phyloP scores from a whole-genome alignment of 2,113 vertebrate genomes.

The Osmerus mordax region DNA sequence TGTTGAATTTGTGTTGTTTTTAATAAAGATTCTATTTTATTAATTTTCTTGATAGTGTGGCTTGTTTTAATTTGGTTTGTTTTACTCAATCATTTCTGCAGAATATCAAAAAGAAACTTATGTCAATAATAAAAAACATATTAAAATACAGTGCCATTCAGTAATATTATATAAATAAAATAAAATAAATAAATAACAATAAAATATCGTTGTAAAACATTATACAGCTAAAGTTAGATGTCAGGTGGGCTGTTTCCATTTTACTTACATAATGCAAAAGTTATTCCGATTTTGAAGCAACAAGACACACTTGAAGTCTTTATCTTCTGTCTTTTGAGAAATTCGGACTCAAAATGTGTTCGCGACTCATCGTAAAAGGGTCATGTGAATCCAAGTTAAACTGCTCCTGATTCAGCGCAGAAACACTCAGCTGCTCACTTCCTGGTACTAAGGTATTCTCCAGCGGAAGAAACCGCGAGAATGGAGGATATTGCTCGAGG shows the following conservation, averaged over 20 bases:
- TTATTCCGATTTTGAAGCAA: neutral
- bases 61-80: too few relatives aligned
- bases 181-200: conserved; percentile 7
- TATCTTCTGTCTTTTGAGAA: conserved; percentile 46
- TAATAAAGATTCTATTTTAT: conserved; percentile 65
- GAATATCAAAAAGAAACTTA: neutral
- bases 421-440: neutral
- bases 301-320: too few relatives aligned
- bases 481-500: conserved; percentile 41
- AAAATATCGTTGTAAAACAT: neutral
- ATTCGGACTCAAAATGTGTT: conserved; percentile 55
- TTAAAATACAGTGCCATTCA: neutral
- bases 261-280: neutral
- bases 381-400: conserved; percentile 59
- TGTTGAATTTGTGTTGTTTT: conserved; percentile 39
- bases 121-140: neutral
- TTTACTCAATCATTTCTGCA: neutral
- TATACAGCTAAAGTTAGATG: too few relatives aligned
- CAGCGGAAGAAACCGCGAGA: conserved; percentile 67
- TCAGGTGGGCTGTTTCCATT: neutral
- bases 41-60: conserved; percentile 36
- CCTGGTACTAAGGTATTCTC: conserved; percentile 30
- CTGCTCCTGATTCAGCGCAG: conserved; percentile 20
- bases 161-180: conserved; percentile 9
- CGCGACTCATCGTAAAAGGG: conserved; percentile 51